phyloP scores from a whole-genome alignment of 2,888 invertebrate species.

The Drosophila quinaria region DNA sequence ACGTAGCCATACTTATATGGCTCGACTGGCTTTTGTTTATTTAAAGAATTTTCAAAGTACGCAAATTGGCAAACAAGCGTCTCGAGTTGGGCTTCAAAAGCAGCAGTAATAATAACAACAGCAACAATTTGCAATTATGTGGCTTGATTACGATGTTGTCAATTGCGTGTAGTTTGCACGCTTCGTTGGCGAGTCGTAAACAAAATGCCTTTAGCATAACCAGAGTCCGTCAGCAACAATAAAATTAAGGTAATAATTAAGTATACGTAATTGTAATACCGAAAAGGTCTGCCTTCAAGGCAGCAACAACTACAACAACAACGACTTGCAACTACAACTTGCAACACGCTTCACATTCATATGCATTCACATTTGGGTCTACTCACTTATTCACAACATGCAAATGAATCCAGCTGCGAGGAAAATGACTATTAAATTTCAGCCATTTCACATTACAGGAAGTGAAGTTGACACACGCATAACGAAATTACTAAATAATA shows the following conservation, averaged over 20 bases:
- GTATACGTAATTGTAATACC: constrained; percentile 48
- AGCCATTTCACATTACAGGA: constrained; percentile 34
- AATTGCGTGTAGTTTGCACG: constrained; percentile 65
- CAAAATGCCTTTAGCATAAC: constrained; percentile 35
- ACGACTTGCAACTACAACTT: no score
- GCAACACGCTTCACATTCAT: not conserved
- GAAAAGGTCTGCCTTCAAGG: constrained; percentile 29
- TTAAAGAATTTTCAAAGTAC: constrained; percentile 64
- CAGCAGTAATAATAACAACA: constrained; percentile 13
- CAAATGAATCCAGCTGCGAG: constrained; percentile 35
- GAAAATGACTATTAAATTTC: constrained; percentile 7
- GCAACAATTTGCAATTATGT: constrained; percentile 67
- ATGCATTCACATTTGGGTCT: not conserved
- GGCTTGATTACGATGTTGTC: constrained; percentile 64
- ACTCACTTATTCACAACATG: constrained; percentile 48
- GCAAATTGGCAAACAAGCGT: constrained; percentile 73
- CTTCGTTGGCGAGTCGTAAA: constrained; percentile 41
- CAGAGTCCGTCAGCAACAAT: constrained; percentile 35
- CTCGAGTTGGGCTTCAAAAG: constrained; percentile 26
- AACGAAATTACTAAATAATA: constrained; percentile 1
- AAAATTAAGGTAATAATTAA: constrained; percentile 50
- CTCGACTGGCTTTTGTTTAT: constrained; percentile 43
- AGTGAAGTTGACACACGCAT: constrained; percentile 11
- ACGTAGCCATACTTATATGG: constrained; percentile 30
- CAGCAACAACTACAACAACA: not conserved